Base-by-base conservation (phyloP, 1,140 invertebrate species). In the Tetranychus cinnabarinus region DNA sequence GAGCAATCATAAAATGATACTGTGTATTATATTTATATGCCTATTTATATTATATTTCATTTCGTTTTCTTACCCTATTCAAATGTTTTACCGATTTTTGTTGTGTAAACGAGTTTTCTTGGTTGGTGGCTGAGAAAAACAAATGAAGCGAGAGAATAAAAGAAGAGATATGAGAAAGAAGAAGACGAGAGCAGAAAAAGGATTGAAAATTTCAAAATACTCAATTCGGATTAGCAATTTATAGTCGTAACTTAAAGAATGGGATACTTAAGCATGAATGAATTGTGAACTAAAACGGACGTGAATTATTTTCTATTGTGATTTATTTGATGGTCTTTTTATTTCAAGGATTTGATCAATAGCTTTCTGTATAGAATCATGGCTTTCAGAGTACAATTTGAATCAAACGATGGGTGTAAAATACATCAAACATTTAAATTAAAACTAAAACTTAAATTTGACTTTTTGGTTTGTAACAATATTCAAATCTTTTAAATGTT, bases 121-220 rank as follows among this genome's bases (percentile, higher is more conserved):
- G 12, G 23, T 2, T 2, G 2, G 23, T 15, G 13, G 46, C 12
- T 15, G 13, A n/a, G 23, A 47, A 47, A n/a, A 47, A 8, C 2
- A 12, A 23, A 23, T 23, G 23, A 23, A 23, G 23, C 23, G 23
- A 23, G 23, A 23, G 23, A 23, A 23, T 23, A 23, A 23, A 23
- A 23, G 23, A 23, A 23, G 23, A 23, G 23, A 23, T 23, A 47
- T 47, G 46, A n/a, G 13, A 47, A 47, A 15, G 46, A 47, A 47
- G 13, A 47, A 15, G 15, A n/a, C 46, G 23, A 15, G 12, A 8
- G 23, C 3, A 7, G 7, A 7, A 10, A n/a, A 93, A 98, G 70
- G 96, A 99, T 75, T 91, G 87, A 63, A 99, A 99, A 71, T 99
- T 98, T 73, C 95, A 98, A 72, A 96, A 97, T 75, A 83, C 90